Evolutionary conservation across 2,113 vertebrate genomes (phyloP), one percentile per base, ranked within the genome.

Genomic region (Myotis yumanensis): DNA sequence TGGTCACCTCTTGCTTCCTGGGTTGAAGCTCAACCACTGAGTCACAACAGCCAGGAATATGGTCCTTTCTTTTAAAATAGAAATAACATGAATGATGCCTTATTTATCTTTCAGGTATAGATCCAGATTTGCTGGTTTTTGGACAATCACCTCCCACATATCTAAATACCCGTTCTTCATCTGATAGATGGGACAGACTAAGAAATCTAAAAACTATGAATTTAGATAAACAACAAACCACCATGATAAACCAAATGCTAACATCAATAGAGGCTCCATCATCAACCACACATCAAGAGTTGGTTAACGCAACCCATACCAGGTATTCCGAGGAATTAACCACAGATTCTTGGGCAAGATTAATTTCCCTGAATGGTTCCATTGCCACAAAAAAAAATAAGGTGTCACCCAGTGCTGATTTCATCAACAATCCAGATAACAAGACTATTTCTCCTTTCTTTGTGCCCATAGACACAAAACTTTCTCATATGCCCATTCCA

Each of bases 111-210:
- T 82, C 89, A 99, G 99, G 99, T 79, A 97, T 98, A 90, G 99
- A 99, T 98, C 99, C 99, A 37, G 99, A 99, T 95, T 98, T 99
- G 97, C 98, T 99, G 92, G 97, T 99, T 97, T 99, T 99, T 97
- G 98, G 98, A 92, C 99, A 99, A 83, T 90, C 98, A 95, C 98
- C 98, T 93, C 97, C 97, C 16, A 82, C 95, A 18, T 94, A 97
- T 14, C 96, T 98, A 79, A 98, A 98, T 18, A 97, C 97, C 12
- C 98, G 97, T 0, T 98, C 98, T 84, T 98, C 98, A 20, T 97
- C 92, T 0, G 98, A 97, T 69, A 97, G 97, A 64, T 64, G 98
- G 16, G 98, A 98, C 51, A 97, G 96, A 54, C 96, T 98, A 87
- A 99, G 98, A 35, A 96, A 94, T 87, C 98, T 98, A 22, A 98